Conservation (phyloP, 2,888 invertebrate genomes). For the Spilarctia lutea region DNA sequence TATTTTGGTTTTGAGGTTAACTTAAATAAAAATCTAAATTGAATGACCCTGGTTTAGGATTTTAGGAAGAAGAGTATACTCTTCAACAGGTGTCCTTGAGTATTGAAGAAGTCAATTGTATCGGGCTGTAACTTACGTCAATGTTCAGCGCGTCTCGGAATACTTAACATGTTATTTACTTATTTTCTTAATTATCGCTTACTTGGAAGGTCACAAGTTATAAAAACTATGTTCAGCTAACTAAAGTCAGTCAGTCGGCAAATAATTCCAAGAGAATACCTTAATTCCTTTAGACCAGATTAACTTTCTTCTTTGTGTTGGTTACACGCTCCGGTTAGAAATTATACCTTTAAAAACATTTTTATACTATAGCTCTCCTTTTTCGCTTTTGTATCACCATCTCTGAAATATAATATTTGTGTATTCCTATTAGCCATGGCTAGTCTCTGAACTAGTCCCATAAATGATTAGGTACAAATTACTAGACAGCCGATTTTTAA, state of each 20-base stretch:
- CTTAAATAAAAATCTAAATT: not conserved
- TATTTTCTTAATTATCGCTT: not conserved
- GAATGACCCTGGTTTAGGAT: not conserved
- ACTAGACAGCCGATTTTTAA: not conserved
- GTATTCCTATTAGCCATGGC: no score
- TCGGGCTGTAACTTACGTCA: no score
- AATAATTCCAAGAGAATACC: constrained; percentile 13
- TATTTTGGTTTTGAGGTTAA: not conserved
- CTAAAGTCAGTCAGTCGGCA: not conserved
- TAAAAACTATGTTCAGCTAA: not conserved
- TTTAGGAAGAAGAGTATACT: no score
- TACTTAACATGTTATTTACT: not conserved
- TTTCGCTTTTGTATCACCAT: not conserved
- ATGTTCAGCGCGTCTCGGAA: not conserved
- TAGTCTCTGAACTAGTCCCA: not conserved
- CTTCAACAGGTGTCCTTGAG: not conserved
- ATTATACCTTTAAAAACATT: constrained; percentile 22
- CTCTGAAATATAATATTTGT: no score
- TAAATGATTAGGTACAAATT: not conserved
- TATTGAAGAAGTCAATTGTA: no score
- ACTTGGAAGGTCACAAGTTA: not conserved
- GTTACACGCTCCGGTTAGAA: constrained; percentile 18
- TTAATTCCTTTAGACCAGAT: constrained; percentile 6
- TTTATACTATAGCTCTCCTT: constrained; percentile 7
- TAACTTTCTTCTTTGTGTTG: constrained; percentile 12